Evolutionary conservation across 2,888 invertebrate genomes (phyloP), one percentile per base, ranked within the genome.

Genomic region (Lymantria dispar): DNA sequence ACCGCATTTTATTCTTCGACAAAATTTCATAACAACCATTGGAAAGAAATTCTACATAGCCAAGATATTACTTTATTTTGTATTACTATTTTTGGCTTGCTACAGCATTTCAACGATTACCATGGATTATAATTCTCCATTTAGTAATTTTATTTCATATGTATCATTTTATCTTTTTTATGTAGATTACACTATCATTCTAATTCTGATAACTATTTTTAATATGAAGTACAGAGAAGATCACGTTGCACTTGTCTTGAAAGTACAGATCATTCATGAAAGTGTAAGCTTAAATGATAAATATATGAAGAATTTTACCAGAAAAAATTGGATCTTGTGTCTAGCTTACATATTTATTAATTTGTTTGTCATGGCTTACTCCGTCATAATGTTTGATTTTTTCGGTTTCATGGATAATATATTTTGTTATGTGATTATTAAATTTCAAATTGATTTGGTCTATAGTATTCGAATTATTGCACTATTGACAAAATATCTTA

Each of bases 1-100:
- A 7, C 45, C 63, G 1, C 59, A 54, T 42, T 62, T 39, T 42
- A 41, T 22, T 0, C 48, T 59, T 22, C 38, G 41, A 45, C 30
- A 56, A 38, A 42, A 59, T 42, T 33, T 41, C 22, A 50, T 40
- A 13, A 40, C 11, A 14, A 9, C 10, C 7, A 8, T 14, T 10
- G 14, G 7, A 40, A 40, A 40, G 14, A 40, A 14, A 9, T 5
- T 40, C 15, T 14, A 40, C 14, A 2, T 8, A 1, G 15, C 15
- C 2, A 13, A 14, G 13, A 40, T 40, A 1, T 13, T 40, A 7
- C 9, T 40, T 7, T 7, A 5, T 8, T 40, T 40, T 7, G 14
- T 10, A 14, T 1, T 40, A 40, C 14, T 40, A 14, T 1, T 14
- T 9, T 3, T 40, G 13, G 7, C 14, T 40, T 40, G 8, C 10